phyloP scores from a whole-genome alignment of 1,140 invertebrate species.

The Microplitis demolitor region DNA sequence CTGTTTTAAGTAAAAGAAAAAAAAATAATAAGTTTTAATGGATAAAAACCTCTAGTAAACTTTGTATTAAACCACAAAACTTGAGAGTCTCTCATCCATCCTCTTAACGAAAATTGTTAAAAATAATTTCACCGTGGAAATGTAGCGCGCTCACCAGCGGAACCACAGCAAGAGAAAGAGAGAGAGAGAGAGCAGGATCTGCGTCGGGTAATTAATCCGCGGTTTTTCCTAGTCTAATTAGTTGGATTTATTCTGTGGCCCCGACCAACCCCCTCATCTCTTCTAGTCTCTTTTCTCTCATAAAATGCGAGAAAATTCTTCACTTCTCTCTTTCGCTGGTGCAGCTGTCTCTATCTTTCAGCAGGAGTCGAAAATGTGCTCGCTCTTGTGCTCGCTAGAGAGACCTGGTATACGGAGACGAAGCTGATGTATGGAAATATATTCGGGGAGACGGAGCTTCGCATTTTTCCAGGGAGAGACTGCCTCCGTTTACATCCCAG shows the following conservation, averaged over 20 bases:
- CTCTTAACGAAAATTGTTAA: background rate
- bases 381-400: conserved; percentile 29
- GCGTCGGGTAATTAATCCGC: conserved; percentile 59
- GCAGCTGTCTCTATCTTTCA: background rate
- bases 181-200: conserved; percentile 21
- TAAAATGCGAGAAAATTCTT: conserved; percentile 8
- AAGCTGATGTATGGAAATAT: conserved; percentile 61
- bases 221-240: conserved; percentile 62
- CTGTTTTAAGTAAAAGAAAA: too few species aligned
- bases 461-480: conserved; percentile 57
- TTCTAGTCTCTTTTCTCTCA: conserved; percentile 27
- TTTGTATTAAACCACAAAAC: too few species aligned
- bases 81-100: too few species aligned
- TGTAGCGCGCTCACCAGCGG: conserved; percentile 21
- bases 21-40: too few species aligned
- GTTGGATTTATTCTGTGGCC: conserved; percentile 60
- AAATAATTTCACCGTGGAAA: conserved; percentile 32
- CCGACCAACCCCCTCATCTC: conserved; percentile 20
- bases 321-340: too few species aligned
- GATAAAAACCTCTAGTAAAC: too few species aligned
- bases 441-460: conserved; percentile 57
- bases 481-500: conserved; percentile 55
- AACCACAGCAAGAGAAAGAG: background rate
- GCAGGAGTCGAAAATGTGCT: conserved; percentile 10
- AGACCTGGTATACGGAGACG: conserved; percentile 31